Evolutionary conservation across 1,140 invertebrate species (phyloP), one percentile per base, ranked within the genome.

Genomic region (Homarus americanus): DNA sequence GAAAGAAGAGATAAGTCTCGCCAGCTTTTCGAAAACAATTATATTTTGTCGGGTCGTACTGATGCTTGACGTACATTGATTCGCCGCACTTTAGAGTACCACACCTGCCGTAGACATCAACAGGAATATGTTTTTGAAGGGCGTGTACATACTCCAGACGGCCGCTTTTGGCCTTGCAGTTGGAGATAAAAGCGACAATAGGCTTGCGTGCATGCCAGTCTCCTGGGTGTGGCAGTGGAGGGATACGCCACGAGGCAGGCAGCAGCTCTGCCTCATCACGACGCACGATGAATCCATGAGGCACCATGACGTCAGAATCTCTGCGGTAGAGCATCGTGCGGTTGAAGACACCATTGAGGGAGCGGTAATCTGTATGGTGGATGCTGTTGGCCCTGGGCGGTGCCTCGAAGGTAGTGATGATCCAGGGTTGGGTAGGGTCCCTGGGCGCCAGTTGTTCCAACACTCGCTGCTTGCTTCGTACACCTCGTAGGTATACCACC

Each of bases 141-240:
- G 98, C 96, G 90, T 96, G 96, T 9, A 98, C 97, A 94, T 98
- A 99, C 92, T 97, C 96, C 90, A 98, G 95, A 28, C 98, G 95
- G 24, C 96, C 96, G 94, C 98, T 99, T 85, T 96, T 96, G 0
- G 98, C 97, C 91, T 96, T 96, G 94, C 98, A 99, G 94, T 99
- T 99, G 32, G 98, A 99, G n/a, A 99, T 98, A 94, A 99, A 99
- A 98, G 98, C 99, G 58, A 98, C 98, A 2, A 98, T 98, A 95
- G 96, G 92, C 4, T 97, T 98, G 20, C 97, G 98, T 94, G 98
- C 98, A 93, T 98, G 9, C 9, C 1, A 97, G 3, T 53, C 49
- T 17, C 17, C 79, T 93, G 93, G 7, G 28, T 24, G 9, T 87
- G 69, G 32, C 1, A 49, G 15, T 24, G 82, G 73, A 10, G 32